phyloP scores from a whole-genome alignment of 2,113 vertebrate genomes.

The Melanocharis versteri region DNA sequence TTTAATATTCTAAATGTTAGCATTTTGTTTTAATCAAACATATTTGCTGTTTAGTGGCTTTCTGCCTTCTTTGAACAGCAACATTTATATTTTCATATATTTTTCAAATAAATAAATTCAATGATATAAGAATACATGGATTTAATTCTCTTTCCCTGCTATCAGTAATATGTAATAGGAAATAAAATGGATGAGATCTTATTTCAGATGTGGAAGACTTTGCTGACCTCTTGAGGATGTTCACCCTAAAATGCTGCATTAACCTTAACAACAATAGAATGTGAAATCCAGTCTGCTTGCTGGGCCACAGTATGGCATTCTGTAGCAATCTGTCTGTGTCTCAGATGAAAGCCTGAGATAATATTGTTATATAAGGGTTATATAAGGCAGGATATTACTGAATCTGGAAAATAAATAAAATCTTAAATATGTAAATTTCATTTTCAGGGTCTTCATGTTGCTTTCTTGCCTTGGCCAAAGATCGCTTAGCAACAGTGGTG shows the following conservation, averaged over 20 bases:
- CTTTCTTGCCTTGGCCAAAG: conserved; percentile 98
- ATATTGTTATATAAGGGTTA: neutral
- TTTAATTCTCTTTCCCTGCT: neutral
- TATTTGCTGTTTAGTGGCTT: neutral
- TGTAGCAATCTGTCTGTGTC: neutral
- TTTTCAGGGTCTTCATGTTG: conserved; percentile 94
- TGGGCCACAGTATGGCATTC: neutral
- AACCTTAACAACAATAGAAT: neutral
- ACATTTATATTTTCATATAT: neutral
- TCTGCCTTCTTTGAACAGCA: neutral
- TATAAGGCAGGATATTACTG: neutral
- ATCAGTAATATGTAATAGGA: neutral
- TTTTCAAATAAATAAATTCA: neutral
- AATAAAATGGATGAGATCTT: neutral
- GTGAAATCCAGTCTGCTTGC: neutral
- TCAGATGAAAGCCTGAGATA: neutral
- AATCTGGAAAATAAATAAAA: neutral
- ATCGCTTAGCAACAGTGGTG: conserved; percentile 96
- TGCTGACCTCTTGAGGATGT: conserved; percentile 13
- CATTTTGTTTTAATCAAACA: neutral
- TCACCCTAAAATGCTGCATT: neutral
- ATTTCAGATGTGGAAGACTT: neutral
- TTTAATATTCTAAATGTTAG: neutral
- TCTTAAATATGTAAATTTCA: conserved; percentile 29
- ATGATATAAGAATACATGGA: neutral